phyloP scores from a whole-genome alignment of 2,113 vertebrate genomes.

The Datnioides undecimradiatus region DNA sequence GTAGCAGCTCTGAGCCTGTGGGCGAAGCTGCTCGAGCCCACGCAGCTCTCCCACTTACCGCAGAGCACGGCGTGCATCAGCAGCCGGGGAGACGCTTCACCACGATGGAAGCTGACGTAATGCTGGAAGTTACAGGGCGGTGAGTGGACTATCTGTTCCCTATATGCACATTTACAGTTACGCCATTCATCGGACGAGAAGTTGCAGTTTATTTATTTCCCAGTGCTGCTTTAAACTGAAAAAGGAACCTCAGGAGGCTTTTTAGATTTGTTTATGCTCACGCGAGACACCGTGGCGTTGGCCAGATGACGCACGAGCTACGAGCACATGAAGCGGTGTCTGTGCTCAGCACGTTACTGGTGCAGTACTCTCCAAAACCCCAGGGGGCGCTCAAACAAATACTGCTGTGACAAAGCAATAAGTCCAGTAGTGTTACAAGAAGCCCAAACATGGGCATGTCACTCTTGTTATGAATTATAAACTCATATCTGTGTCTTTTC shows the following conservation, averaged over 20 bases:
- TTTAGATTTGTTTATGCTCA: not conserved
- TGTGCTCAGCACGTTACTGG: not conserved
- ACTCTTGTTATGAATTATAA: too few relatives aligned
- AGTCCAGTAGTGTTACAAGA: too few relatives aligned
- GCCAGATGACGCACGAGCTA: not conserved
- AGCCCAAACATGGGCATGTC: not conserved
- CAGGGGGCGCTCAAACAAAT: too few relatives aligned
- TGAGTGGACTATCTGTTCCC: not conserved
- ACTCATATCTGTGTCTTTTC: not conserved
- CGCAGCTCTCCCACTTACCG: slow-evolving; percentile 54
- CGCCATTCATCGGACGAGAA: not conserved
- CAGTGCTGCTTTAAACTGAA: too few relatives aligned
- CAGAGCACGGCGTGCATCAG: slow-evolving; percentile 43
- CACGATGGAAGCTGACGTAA: slow-evolving; percentile 43
- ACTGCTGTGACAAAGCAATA: too few relatives aligned
- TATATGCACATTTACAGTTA: not conserved
- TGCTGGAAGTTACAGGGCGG: not conserved
- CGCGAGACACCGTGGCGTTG: too few relatives aligned
- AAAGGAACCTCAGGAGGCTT: not conserved
- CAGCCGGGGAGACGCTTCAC: slow-evolving; percentile 35
- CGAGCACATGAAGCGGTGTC: not conserved
- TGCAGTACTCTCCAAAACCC: too few relatives aligned
- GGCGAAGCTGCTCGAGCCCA: slow-evolving; percentile 61
- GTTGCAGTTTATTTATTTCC: too few relatives aligned
- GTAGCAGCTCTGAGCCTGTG: slow-evolving; percentile 46